Conservation (phyloP, 2,797 vertebrate genomes). For the Holocentrus rufus region DNA sequence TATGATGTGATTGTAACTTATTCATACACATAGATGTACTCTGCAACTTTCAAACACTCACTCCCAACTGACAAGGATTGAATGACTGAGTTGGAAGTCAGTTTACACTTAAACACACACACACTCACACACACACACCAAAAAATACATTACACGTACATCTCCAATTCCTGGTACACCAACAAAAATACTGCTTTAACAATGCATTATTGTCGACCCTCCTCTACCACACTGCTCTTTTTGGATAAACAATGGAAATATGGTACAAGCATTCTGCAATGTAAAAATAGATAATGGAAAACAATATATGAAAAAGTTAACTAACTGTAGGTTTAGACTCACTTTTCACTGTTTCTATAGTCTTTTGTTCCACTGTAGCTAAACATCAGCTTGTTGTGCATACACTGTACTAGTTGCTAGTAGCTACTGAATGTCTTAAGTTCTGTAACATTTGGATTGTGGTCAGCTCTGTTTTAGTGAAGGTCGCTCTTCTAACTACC, state of each 20-base stretch:
- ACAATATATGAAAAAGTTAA: slow-evolving; percentile 19
- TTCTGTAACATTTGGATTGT: slow-evolving; percentile 20
- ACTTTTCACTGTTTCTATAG: background rate
- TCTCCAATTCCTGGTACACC: too few species aligned
- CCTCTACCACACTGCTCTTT: slow-evolving; percentile 9
- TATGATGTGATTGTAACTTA: slow-evolving; percentile 18
- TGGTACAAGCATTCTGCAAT: background rate
- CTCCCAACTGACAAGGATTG: background rate
- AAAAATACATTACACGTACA: slow-evolving; percentile 1
- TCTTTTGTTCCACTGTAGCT: background rate
- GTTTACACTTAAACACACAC: background rate
- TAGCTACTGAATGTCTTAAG: background rate
- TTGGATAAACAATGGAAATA: slow-evolving; percentile 34
- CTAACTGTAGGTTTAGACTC: slow-evolving; percentile 7
- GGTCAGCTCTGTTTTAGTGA: background rate
- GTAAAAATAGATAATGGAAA: slow-evolving; percentile 33
- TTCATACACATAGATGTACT: background rate
- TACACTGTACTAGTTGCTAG: slow-evolving; percentile 11
- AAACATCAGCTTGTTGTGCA: slow-evolving; percentile 21
- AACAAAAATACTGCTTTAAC: background rate
- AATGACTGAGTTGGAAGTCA: background rate
- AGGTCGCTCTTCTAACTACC: background rate
- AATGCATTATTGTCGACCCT: slow-evolving; percentile 12
- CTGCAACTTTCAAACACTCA: background rate
- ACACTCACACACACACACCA: slow-evolving; percentile 17